A percentile compares a stretch with the other conserved stretches of the same genome.
Conservation (phyloP, 2,797 vertebrate genomes). For the Holocentrus rufus region DNA sequence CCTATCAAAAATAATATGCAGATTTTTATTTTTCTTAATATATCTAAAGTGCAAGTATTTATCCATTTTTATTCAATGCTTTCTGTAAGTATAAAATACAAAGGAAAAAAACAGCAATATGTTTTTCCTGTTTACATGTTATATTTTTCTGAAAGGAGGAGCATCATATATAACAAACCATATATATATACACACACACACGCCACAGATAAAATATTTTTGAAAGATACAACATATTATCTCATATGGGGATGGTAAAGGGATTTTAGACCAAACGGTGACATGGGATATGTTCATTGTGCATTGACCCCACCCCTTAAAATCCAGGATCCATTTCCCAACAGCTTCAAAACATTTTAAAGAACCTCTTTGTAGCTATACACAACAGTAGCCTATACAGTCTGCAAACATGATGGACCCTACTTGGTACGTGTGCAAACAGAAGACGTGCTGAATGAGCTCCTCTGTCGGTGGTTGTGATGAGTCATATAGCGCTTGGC, state of each 20-base stretch:
- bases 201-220: slow-evolving; percentile 81
- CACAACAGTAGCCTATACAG: slow-evolving; percentile 75
- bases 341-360: slow-evolving; percentile 60
- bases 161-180: slow-evolving; percentile 87
- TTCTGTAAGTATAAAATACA: slow-evolving; percentile 89
- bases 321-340: slow-evolving; percentile 64
- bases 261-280: slow-evolving; percentile 76
- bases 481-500: slow-evolving; percentile 71
- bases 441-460: slow-evolving; percentile 62
- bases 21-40: slow-evolving; percentile 86
- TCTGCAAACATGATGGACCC: slow-evolving; percentile 68
- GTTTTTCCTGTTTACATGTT: slow-evolving; percentile 84
- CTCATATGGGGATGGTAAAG: slow-evolving; percentile 83
- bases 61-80: slow-evolving; percentile 88
- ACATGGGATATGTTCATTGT: slow-evolving; percentile 84
- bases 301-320: slow-evolving; percentile 78
- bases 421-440: slow-evolving; percentile 65
- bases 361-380: slow-evolving; percentile 62
- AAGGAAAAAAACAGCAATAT: slow-evolving; percentile 86
- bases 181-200: slow-evolving; percentile 78
- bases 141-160: slow-evolving; percentile 86
- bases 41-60: slow-evolving; percentile 90
- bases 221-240: slow-evolving; percentile 85
- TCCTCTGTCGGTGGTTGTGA: slow-evolving; percentile 59
- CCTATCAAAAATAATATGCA: slow-evolving; percentile 91